Evolutionary conservation across 1,140 invertebrate species (phyloP).

Genomic region (Galleria mellonella): DNA sequence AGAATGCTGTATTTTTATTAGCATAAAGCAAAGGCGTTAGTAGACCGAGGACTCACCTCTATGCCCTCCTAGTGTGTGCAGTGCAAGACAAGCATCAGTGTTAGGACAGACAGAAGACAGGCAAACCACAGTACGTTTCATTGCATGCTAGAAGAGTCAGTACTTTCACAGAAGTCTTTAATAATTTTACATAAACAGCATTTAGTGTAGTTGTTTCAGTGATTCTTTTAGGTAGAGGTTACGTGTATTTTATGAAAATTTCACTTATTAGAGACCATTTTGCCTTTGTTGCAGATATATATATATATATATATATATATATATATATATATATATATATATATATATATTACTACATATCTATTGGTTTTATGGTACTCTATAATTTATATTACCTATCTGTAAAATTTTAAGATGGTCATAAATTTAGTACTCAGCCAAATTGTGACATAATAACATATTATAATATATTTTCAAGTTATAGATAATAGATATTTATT

Average conservation of each 20-base stretch:
- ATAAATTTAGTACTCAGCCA: too few species aligned
- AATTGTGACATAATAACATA: too few species aligned
- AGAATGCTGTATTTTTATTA: too few species aligned
- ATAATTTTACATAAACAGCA: not conserved
- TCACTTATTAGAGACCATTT: not conserved
- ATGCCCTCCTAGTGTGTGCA: slow-evolving; percentile 65
- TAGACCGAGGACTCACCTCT: slow-evolving; percentile 46
- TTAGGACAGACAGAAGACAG: slow-evolving; percentile 57
- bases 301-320: not conserved
- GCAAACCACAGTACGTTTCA: slow-evolving; percentile 37
- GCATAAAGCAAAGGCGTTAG: too few species aligned
- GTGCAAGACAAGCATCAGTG: slow-evolving; percentile 58
- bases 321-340: too few species aligned
- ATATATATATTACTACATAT: too few species aligned
- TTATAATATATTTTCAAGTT: too few species aligned
- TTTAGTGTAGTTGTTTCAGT: not conserved
- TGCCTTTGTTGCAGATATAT: not conserved
- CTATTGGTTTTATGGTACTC: too few species aligned
- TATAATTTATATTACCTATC: too few species aligned
- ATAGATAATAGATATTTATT: too few species aligned
- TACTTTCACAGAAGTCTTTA: not conserved
- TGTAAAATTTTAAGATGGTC: too few species aligned
- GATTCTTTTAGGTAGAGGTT: not conserved
- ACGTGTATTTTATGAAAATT: not conserved
- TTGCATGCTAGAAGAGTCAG: slow-evolving; percentile 24